Conservation (phyloP, 2,888 invertebrate species). For the Hirtodrosophila histrioides region DNA sequence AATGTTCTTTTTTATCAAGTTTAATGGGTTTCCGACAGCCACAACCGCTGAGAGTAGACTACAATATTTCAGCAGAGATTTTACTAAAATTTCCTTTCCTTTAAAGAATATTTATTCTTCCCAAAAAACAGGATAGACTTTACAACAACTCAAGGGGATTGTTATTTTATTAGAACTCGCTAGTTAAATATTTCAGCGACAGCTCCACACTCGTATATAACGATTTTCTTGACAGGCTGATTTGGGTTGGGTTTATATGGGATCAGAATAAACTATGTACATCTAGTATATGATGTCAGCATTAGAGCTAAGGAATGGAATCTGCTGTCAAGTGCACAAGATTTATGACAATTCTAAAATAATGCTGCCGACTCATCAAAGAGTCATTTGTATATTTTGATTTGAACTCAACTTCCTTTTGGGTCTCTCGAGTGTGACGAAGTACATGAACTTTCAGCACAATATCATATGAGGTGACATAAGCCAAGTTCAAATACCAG, state of each 20-base stretch:
- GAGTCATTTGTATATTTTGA: constrained; percentile 63
- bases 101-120: too few relatives aligned
- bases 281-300: constrained; percentile 46
- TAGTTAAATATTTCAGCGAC: too few relatives aligned
- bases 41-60: too few relatives aligned
- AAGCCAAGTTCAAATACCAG: constrained; percentile 71
- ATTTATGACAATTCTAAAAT: constrained; percentile 64
- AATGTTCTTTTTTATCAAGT: too few relatives aligned
- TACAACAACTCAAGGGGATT: not conserved
- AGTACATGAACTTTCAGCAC: constrained; percentile 57
- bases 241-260: too few relatives aligned
- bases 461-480: constrained; percentile 65
- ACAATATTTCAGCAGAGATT: too few relatives aligned
- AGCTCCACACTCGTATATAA: too few relatives aligned
- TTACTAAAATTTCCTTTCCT: too few relatives aligned
- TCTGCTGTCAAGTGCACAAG: constrained; percentile 61
- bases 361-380: constrained; percentile 61
- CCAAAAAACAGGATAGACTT: too few relatives aligned
- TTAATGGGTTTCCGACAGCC: too few relatives aligned
- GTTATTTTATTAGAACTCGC: too few relatives aligned
- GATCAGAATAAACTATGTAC: constrained; percentile 1
- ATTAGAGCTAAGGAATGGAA: constrained; percentile 5
- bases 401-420: constrained; percentile 68
- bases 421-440: constrained; percentile 75
- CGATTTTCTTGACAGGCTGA: too few relatives aligned